Conservation (phyloP, 1,140 invertebrate genomes). For the Gryon sp. region DNA sequence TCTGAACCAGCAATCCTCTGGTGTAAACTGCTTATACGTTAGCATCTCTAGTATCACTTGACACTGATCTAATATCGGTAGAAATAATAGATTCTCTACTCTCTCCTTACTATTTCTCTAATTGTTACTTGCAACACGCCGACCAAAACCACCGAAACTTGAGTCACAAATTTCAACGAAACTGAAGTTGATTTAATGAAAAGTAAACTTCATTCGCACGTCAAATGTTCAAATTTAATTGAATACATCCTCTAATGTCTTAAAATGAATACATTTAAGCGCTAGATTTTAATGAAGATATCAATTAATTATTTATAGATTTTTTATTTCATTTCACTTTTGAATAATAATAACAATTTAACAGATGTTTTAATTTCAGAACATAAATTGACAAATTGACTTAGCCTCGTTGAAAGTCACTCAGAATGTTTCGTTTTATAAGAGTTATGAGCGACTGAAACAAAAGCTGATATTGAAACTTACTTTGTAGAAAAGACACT, state of each 20-base stretch:
- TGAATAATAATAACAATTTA: no score
- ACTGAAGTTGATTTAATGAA: no score
- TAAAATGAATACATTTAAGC: no score
- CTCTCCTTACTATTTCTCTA: constrained; percentile 50
- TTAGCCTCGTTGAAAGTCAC: background rate
- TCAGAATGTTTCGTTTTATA: constrained; percentile 16
- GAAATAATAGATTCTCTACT: constrained; percentile 66
- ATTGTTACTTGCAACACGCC: constrained; percentile 33
- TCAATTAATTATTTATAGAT: no score
- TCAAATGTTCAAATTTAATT: no score
- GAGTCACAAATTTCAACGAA: background rate
- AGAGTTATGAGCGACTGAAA: constrained; percentile 8
- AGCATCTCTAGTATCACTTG: constrained; percentile 68
- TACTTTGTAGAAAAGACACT: constrained; percentile 14
- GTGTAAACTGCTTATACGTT: constrained; percentile 78
- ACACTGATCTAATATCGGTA: constrained; percentile 73
- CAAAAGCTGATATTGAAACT: constrained; percentile 24
- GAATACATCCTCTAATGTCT: no score
- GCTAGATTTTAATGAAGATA: no score
- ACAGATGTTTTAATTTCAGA: constrained; percentile 4
- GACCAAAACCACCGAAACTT: background rate
- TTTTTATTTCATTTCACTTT: no score
- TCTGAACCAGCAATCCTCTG: constrained; percentile 78
- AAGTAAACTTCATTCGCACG: no score
- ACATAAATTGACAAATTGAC: background rate